A percentile compares a stretch with the other conserved stretches of the same genome.
Evolutionary conservation across 2,113 vertebrate species (phyloP).

Genomic region (Emydura subglobosa): DNA sequence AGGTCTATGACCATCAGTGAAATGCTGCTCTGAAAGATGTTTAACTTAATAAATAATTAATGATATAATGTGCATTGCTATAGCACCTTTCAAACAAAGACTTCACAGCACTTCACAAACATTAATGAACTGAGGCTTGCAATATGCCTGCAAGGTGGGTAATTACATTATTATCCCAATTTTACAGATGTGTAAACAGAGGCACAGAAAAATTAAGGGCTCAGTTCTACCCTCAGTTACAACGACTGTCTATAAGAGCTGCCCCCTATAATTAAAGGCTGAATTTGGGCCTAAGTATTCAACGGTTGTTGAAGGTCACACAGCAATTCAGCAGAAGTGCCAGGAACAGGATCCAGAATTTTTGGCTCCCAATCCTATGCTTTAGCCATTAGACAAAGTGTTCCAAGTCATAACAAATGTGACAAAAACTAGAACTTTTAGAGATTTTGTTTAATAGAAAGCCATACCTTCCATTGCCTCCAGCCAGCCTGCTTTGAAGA

Average conservation of each 20-base stretch:
- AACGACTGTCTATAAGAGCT: background rate
- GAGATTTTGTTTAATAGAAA: background rate
- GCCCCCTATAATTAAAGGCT: background rate
- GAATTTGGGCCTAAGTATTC: background rate
- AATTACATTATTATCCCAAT: background rate
- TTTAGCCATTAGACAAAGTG: background rate
- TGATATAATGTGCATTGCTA: background rate
- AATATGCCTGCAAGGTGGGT: background rate
- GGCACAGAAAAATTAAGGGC: background rate
- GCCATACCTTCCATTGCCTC: fast-evolving
- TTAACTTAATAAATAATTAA: background rate
- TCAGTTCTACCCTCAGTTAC: background rate
- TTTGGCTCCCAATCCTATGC: background rate
- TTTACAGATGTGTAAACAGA: background rate
- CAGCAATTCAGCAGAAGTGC: background rate
- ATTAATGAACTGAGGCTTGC: background rate
- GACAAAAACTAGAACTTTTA: background rate
- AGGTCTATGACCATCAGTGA: background rate
- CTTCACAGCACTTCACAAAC: background rate
- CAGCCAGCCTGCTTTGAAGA: background rate
- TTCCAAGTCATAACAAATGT: background rate
- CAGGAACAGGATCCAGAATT: background rate
- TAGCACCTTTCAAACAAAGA: background rate
- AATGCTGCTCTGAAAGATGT: background rate
- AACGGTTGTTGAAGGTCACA: background rate